Conservation (phyloP, 2,113 vertebrate genomes). For the Ancistrus triradiatus region DNA sequence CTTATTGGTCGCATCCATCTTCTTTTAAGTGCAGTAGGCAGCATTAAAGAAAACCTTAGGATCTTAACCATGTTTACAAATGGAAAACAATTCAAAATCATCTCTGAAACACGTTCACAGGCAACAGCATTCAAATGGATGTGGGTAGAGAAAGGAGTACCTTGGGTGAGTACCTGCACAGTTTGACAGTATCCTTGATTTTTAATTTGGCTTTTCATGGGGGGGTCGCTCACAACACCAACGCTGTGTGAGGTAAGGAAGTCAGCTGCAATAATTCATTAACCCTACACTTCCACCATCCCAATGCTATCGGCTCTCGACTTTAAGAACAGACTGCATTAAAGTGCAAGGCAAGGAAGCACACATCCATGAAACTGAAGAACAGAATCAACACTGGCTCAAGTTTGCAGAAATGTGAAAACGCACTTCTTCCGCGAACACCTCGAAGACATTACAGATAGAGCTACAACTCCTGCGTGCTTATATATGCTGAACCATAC, state of each 20-base stretch:
- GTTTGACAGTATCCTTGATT: conserved; percentile 99
- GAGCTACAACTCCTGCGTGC: conserved; percentile 49
- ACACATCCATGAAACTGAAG: conserved; percentile 62
- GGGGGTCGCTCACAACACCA: conserved; percentile 99
- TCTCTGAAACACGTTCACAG: conserved; percentile 81
- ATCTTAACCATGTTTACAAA: conserved; percentile 58
- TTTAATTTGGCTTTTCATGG: conserved; percentile 99
- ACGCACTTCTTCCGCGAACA: conserved; percentile 43
- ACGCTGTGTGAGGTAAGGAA: conserved; percentile 99
- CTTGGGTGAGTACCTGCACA: conserved; percentile 99
- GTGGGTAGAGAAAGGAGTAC: conserved; percentile 99
- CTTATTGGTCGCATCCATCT: too few relatives aligned
- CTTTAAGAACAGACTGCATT: conserved; percentile 97
- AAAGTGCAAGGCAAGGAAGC: conserved; percentile 87
- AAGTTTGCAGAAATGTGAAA: conserved; percentile 41
- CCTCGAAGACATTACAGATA: conserved; percentile 43
- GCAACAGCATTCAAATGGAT: conserved; percentile 99
- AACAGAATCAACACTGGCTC: conserved; percentile 47
- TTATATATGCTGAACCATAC: conserved; percentile 44
- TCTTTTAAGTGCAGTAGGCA: conserved; percentile 15
- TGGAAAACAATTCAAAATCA: conserved; percentile 68
- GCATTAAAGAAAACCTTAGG: background rate
- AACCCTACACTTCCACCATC: conserved; percentile 99
- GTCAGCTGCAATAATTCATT: conserved; percentile 99
- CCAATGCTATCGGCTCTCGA: conserved; percentile 89